Evolutionary conservation across 1,140 invertebrate genomes (phyloP).

Genomic region (Nephila pilipes): DNA sequence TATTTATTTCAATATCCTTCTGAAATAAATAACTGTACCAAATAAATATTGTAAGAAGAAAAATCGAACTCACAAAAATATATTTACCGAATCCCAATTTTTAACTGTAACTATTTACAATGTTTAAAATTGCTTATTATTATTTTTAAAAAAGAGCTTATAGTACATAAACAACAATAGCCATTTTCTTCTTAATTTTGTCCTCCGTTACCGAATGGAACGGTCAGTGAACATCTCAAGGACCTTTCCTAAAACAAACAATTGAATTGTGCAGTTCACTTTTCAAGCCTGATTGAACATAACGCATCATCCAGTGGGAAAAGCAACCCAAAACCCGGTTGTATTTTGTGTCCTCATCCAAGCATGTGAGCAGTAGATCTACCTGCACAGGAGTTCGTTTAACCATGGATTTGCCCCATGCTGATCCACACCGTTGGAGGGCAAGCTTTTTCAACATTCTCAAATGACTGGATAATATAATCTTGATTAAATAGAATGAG

Average conservation of each 20-base stretch:
- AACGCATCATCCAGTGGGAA: background rate
- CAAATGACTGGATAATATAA: constrained; percentile 59
- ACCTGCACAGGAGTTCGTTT: constrained; percentile 11
- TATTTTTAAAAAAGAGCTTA: background rate
- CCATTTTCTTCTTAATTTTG: background rate
- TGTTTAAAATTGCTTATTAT: too few species aligned
- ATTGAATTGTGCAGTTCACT: background rate
- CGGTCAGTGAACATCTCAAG: background rate
- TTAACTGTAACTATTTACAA: too few species aligned
- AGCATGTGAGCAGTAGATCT: background rate
- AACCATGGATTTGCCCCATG: background rate
- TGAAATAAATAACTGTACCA: too few species aligned
- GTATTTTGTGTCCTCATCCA: background rate
- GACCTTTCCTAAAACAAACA: background rate
- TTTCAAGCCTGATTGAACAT: constrained; percentile 17
- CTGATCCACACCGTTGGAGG: background rate
- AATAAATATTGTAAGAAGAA: too few species aligned
- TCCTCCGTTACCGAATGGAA: background rate
- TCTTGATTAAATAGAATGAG: constrained; percentile 45
- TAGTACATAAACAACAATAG: background rate
- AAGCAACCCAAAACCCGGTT: background rate
- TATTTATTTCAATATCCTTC: too few species aligned
- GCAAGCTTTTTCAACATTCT: constrained; percentile 22
- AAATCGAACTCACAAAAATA: too few species aligned
- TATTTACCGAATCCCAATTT: too few species aligned